Conservation (phyloP, 2,797 vertebrate species). For the Syndactyla subalaris region DNA sequence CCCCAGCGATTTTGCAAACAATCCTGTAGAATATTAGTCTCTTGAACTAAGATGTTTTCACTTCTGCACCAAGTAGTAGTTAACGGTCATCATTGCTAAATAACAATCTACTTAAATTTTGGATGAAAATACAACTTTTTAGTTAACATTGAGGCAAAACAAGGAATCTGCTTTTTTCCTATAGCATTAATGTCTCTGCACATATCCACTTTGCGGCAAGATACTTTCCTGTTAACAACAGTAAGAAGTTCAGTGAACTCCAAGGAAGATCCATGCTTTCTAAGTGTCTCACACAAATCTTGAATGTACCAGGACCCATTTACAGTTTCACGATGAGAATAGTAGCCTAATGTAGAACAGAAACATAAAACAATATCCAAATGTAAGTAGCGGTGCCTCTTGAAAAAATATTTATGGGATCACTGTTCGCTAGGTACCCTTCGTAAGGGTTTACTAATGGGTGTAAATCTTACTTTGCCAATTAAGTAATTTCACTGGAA, state of each 20-base stretch:
- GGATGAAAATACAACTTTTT: constrained; percentile 91
- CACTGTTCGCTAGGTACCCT: neutral
- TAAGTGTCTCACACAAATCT: constrained; percentile 88
- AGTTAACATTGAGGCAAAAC: constrained; percentile 96
- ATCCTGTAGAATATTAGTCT: neutral
- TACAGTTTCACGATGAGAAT: constrained; percentile 89
- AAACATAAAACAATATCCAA: neutral
- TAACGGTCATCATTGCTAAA: neutral
- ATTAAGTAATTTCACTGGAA: neutral
- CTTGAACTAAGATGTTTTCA: neutral
- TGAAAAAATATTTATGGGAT: neutral
- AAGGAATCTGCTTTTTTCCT: constrained; percentile 97
- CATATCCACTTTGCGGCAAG: constrained; percentile 80
- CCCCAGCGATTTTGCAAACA: neutral
- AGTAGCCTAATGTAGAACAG: constrained; percentile 83
- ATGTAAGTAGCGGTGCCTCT: neutral
- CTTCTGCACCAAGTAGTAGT: neutral
- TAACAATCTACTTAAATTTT: constrained; percentile 73
- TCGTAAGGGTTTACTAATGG: neutral
- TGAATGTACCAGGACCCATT: constrained; percentile 97
- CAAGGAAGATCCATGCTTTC: constrained; percentile 76
- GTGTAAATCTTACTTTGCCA: neutral
- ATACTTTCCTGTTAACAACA: constrained; percentile 92
- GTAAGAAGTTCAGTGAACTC: constrained; percentile 95
- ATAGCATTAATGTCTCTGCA: constrained; percentile 73